phyloP scores from a whole-genome alignment of 2,888 invertebrate genomes.

The Isoperla grammatica region DNA sequence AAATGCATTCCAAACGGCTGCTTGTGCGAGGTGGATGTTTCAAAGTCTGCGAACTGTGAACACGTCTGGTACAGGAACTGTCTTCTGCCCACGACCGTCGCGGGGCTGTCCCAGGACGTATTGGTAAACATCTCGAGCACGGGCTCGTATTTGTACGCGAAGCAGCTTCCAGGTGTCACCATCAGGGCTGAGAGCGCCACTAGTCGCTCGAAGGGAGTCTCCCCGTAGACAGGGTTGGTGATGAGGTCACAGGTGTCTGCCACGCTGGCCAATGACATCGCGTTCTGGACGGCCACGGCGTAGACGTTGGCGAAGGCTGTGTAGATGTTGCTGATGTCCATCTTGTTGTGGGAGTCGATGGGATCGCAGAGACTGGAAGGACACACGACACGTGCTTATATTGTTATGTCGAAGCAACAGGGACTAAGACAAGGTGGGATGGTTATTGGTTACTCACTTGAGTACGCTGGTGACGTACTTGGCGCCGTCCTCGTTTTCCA shows the following conservation, averaged over 20 bases:
- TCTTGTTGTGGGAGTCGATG: constrained; percentile 33
- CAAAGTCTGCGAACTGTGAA: constrained; percentile 79
- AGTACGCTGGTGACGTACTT: too few relatives aligned
- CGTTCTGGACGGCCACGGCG: constrained; percentile 35
- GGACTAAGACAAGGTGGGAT: too few relatives aligned
- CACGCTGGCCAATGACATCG: neutral
- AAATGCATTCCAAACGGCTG: constrained; percentile 57
- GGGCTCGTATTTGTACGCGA: neutral
- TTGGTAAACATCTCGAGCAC: neutral
- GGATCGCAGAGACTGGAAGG: constrained; percentile 39
- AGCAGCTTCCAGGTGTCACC: too few relatives aligned
- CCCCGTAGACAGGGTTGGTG: constrained; percentile 3
- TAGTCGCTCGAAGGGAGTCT: neutral
- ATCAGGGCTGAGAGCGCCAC: neutral
- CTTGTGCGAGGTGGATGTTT: constrained; percentile 56
- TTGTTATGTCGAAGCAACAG: too few relatives aligned
- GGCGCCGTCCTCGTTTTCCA: too few relatives aligned
- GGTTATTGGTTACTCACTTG: too few relatives aligned
- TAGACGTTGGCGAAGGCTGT: constrained; percentile 39
- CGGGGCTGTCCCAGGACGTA: neutral
- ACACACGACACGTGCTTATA: too few relatives aligned
- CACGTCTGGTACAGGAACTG: constrained; percentile 82
- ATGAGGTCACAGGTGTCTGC: neutral
- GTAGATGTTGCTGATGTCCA: constrained; percentile 44
- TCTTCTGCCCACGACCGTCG: constrained; percentile 36